phyloP scores from a whole-genome alignment of 2,888 invertebrate species.

The Cosmia trapezina region DNA sequence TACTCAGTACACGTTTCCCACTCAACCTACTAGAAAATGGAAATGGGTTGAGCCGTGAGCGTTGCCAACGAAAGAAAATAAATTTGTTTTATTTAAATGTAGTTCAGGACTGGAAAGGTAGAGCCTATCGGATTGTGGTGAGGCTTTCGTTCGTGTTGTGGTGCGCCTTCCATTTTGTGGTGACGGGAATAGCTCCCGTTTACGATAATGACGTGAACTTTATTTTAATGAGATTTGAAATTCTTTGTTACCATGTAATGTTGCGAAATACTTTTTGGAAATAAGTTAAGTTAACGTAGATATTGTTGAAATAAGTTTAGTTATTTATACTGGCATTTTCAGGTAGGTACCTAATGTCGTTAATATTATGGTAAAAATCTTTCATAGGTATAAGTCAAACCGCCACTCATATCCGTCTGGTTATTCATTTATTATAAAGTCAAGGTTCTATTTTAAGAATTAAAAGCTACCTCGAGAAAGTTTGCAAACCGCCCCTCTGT shows the following conservation, averaged over 20 bases:
- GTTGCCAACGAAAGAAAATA: slow-evolving; percentile 46
- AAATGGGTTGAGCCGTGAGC: slow-evolving; percentile 48
- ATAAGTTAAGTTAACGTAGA: no score
- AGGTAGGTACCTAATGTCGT: background rate
- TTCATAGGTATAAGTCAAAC: background rate
- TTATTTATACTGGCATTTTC: background rate
- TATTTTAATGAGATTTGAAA: slow-evolving; percentile 35
- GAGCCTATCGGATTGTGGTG: slow-evolving; percentile 35
- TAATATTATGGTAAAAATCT: background rate
- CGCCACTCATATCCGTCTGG: background rate
- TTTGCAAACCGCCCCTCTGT: background rate
- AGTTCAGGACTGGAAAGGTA: slow-evolving; percentile 36
- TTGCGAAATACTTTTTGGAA: background rate
- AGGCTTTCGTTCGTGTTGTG: slow-evolving; percentile 33
- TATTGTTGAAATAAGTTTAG: background rate
- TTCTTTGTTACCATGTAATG: slow-evolving; percentile 8
- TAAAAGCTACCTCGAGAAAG: slow-evolving; percentile 10
- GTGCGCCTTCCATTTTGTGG: slow-evolving; percentile 30
- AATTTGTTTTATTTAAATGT: slow-evolving; percentile 59
- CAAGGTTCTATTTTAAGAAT: slow-evolving; percentile 10
- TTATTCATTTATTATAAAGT: background rate
- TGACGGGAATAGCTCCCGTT: slow-evolving; percentile 11
- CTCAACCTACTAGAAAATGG: slow-evolving; percentile 53
- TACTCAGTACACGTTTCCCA: slow-evolving; percentile 53
- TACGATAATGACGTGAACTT: slow-evolving; percentile 30